A percentile compares a stretch with the other conserved stretches of the same genome.
These are phyloP conservation scores for Nestor notabilis DNA, from an alignment of 2,113 vertebrate genomes.

Conservation along the genomic window DNA sequence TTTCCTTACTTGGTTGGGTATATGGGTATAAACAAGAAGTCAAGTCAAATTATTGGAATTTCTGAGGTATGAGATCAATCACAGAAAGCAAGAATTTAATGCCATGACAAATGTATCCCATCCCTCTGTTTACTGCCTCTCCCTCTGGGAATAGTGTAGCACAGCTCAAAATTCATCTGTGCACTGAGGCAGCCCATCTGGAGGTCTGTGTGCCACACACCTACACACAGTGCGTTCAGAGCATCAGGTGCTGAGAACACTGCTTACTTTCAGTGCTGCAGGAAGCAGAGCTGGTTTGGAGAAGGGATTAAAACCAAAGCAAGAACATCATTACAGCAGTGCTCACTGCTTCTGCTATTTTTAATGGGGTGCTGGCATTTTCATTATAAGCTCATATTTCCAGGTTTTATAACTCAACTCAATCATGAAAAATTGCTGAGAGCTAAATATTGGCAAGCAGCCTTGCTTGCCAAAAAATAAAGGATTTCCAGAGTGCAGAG, in stretches of 20 bases:
- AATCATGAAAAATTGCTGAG: background rate
- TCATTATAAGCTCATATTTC: background rate
- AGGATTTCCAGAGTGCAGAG: background rate
- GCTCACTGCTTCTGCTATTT: background rate
- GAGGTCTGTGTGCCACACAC: background rate
- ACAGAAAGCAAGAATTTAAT: background rate
- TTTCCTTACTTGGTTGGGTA: background rate
- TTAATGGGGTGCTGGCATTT: constrained; percentile 2
- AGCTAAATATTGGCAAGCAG: constrained; percentile 8
- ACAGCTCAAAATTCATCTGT: background rate
- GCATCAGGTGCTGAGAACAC: background rate
- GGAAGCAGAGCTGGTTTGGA: background rate
- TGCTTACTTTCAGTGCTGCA: background rate
- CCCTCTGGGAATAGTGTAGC: background rate
- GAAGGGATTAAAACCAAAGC: background rate
- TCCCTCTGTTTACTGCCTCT: background rate
- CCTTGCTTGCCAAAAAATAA: background rate
- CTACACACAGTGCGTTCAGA: fast-evolving
- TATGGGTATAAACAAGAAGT: background rate
- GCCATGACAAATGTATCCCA: background rate
- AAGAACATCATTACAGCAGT: background rate
- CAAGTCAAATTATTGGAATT: background rate
- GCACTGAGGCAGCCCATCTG: background rate
- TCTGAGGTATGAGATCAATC: background rate
- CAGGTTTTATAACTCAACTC: constrained; percentile 42